Evolutionary conservation across 1,140 invertebrate species (phyloP), one percentile per base, ranked within the genome.

Genomic region (Dendroctonus ponderosae): DNA sequence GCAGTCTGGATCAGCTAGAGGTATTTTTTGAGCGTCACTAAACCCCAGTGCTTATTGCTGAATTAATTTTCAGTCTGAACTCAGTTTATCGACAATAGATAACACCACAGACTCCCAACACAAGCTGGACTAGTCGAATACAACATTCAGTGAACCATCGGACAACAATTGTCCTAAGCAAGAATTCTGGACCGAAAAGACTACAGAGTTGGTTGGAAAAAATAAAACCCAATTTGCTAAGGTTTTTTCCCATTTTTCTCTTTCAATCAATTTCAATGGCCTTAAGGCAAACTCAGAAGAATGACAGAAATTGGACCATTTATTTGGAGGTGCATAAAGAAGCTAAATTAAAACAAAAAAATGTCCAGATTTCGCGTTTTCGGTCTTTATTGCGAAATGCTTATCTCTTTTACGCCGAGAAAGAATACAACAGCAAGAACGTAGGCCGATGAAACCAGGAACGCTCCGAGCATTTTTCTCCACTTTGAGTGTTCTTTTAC

Each of bases 171-270:
- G 52, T 44, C 62, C 62, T 9, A 56, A 53, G 49, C 42, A 40
- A 12, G 52, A 44, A 15, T 38, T 42, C 12, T 57, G 54, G 53
- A 26, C 43, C 8, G 46, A 49, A 26, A 26, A 26, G 3, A 26
- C 26, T 26, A 49, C 65, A 38, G 69, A 67, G 5, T 37, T 70
- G 52, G 48, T 70, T 40, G 60, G 52, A 7, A 70, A 60, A 40
- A 67, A 60, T 43, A 56, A 62, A 15, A 7, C 56, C 37, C 51
- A 67, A 62, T 67, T 67, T 48, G 42, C 44, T 8, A 67, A 67
- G 39, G 61, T 66, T 15, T 46, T 9, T 11, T 12, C 4, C n/a
- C n/a, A n/a, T n/a, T n/a, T n/a, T n/a, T n/a, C n/a, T n/a, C n/a
- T n/a, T n/a, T n/a, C n/a, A n/a, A n/a, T n/a, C n/a, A n/a, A n/a